Percentiles rank a stretch among this genome's conserved stretches.
Conservation (phyloP, 2,113 vertebrate genomes). For the Cygnus buccinator region DNA sequence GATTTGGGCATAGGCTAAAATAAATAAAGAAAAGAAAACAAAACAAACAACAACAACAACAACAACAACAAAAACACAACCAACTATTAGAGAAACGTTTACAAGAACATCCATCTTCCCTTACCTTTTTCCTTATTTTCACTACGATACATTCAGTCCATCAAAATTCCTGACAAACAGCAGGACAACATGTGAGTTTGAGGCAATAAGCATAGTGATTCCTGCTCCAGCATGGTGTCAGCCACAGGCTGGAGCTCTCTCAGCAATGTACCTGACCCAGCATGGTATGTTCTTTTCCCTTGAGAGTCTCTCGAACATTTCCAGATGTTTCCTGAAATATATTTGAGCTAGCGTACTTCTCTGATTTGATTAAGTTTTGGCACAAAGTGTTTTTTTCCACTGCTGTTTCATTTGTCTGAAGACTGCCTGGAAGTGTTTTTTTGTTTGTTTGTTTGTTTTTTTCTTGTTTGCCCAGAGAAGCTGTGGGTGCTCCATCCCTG, state of each 20-base stretch:
- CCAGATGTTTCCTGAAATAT: background rate
- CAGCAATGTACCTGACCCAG: fast-evolving
- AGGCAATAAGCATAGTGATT: background rate
- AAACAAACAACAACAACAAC: too few relatives aligned
- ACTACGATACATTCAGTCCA: fast-evolving
- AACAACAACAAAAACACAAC: too few relatives aligned
- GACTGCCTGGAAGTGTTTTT: background rate
- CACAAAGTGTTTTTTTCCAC: background rate
- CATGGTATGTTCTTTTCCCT: background rate
- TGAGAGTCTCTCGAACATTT: background rate
- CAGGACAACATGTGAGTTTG: background rate
- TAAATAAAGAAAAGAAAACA: too few relatives aligned
- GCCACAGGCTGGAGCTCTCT: background rate
- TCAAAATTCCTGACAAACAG: background rate
- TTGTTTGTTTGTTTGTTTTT: too few relatives aligned
- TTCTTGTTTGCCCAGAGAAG: too few relatives aligned
- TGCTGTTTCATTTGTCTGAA: background rate
- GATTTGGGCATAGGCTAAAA: background rate
- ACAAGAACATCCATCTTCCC: background rate
- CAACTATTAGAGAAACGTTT: background rate
- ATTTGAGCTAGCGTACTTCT: background rate
- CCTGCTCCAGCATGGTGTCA: background rate
- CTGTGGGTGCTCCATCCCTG: too few relatives aligned
- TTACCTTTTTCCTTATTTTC: background rate
- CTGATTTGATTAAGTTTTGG: background rate